Percentiles rank a stretch among this genome's conserved stretches.
These are phyloP conservation scores for Cercocebus atys DNA, from an alignment of 2,113 vertebrate genomes.

Conservation along the genomic window DNA sequence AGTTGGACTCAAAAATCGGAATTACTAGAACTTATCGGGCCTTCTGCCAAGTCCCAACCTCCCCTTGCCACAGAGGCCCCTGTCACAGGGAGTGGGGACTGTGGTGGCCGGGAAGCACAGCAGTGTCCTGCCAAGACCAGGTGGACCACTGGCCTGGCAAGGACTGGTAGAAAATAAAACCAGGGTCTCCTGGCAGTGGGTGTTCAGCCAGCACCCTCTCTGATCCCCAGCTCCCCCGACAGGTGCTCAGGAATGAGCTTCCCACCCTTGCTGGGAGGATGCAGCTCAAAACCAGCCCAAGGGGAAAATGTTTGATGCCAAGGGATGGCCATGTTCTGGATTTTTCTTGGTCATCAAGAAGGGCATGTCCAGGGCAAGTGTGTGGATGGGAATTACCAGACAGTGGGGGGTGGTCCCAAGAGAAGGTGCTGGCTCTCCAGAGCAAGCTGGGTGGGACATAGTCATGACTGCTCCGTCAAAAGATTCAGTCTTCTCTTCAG, in stretches of 20 bases:
- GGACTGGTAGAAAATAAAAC: not conserved
- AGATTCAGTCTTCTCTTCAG: not conserved
- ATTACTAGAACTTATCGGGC: not conserved
- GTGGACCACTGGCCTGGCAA: too few species aligned
- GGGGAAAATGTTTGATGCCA: not conserved
- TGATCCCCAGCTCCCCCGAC: too few species aligned
- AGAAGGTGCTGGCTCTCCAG: not conserved
- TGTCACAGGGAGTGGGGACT: not conserved
- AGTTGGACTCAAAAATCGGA: not conserved
- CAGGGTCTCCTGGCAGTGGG: not conserved
- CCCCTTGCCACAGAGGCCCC: not conserved
- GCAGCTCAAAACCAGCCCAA: not conserved
- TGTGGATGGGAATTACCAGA: too few species aligned
- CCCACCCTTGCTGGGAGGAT: not conserved
- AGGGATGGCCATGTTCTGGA: not conserved
- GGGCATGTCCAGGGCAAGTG: too few species aligned
- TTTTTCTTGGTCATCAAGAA: not conserved
- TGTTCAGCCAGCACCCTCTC: too few species aligned
- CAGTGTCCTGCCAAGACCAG: accelerated
- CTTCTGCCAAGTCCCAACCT: not conserved
- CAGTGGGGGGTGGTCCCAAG: not conserved
- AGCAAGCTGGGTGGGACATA: accelerated
- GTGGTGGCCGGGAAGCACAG: accelerated
- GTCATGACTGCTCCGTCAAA: not conserved
- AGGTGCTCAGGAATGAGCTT: not conserved